A percentile compares a stretch with the other conserved stretches of the same genome.
phyloP scores from a whole-genome alignment of 2,113 vertebrate species.

The Globicephala melas region DNA sequence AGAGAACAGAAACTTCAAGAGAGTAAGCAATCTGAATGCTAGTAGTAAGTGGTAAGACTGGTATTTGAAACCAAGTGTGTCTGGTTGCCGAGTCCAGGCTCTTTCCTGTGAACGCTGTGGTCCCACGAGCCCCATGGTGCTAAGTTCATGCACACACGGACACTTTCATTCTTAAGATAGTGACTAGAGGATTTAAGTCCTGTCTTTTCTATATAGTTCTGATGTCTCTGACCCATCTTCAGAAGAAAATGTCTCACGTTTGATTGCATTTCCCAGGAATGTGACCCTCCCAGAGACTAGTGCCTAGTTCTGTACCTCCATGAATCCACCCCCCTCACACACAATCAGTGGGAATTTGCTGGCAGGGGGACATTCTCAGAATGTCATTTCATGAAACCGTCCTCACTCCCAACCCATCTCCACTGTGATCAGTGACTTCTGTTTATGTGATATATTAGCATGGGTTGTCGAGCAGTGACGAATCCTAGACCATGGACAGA shows the following conservation, averaged over 20 bases:
- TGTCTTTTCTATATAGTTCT: background rate
- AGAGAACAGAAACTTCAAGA: background rate
- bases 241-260: background rate
- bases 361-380: background rate
- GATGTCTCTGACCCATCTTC: background rate
- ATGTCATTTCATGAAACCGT: background rate
- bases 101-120: background rate
- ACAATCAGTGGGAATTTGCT: background rate
- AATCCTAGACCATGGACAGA: background rate
- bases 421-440: background rate
- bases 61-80: background rate
- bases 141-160: background rate
- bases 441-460: background rate
- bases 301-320: background rate
- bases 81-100: background rate
- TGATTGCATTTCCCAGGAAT: background rate
- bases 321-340: rapidly evolving
- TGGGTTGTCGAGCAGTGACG: background rate
- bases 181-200: background rate
- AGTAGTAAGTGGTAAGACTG: background rate
- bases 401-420: background rate
- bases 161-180: background rate
- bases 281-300: no score
- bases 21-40: background rate
- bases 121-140: background rate